Evolutionary conservation across 1,140 invertebrate genomes (phyloP), one percentile per base, ranked within the genome.

Genomic region (Heliconius hermathena): DNA sequence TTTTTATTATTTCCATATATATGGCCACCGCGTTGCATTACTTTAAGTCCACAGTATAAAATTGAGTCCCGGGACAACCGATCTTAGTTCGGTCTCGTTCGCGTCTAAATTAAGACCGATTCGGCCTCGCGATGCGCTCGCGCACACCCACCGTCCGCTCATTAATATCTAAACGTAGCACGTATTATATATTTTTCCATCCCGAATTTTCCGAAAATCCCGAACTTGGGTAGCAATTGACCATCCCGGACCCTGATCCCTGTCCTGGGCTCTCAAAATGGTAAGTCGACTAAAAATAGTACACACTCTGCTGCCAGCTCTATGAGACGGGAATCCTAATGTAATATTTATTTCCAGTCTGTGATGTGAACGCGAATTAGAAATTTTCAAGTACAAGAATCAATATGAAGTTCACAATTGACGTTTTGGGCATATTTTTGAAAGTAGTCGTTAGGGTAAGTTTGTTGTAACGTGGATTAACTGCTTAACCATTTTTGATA

Each of bases 381-480:
- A 72, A 80, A 49, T 77, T 72, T 76, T 79, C 81, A 86, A 84
- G 81, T 80, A 83, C 76, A 79, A 79, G 54, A 78, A 70, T n/a
- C 89, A 92, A 89, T 75, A 95, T 95, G 94, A 95, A 94, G 91
- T 94, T 95, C 85, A 92, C 93, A 36, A 90, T 95, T 71, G 94
- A 95, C 75, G 93, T 95, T 22, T 86, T 95, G 86, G 94, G 94
- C 41, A 92, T 95, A 83, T 94, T 94, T 84, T 87, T 95, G 77
- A 95, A 95, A 92, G 90, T 95, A 79, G 94, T 95, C 66, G 84
- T 95, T 85, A 94, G 89, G 93, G 94, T 95, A 90, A 90, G 91
- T 91, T 78, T 60, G 60, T 6, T 66, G 60, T 26, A 13, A 22
- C 22, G 26, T 66, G 60, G 60, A 66, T 29, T 66, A 66, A 66